These are phyloP conservation scores for Octopus bimaculoides DNA, from an alignment of 1,140 invertebrate species.

Conservation along the genomic window DNA sequence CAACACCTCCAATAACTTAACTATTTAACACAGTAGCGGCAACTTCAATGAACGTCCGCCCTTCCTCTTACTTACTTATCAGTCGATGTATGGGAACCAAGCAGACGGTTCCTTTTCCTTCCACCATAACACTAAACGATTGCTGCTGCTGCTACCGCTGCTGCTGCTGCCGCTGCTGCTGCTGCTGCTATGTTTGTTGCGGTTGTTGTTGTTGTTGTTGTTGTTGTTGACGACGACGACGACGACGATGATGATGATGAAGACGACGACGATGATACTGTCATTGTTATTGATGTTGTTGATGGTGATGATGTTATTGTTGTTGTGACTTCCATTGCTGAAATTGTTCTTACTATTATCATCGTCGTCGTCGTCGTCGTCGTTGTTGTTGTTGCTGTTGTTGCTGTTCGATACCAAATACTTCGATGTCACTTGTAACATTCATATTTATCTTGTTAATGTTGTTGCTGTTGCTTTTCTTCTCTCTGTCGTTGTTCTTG, in stretches of 20 bases:
- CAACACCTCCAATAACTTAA: no score
- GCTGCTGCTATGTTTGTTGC: slow-evolving; percentile 7
- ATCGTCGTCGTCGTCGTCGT: no score
- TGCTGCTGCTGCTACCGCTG: slow-evolving; percentile 8
- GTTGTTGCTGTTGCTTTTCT: no score
- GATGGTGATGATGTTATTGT: slow-evolving; percentile 12
- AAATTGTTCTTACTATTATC: neutral
- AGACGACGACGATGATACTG: slow-evolving; percentile 11
- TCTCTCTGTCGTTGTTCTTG: no score
- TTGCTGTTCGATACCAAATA: no score
- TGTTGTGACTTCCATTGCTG: slow-evolving; percentile 8
- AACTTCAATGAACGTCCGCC: neutral
- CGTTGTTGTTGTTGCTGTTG: neutral
- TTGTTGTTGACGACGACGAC: slow-evolving; percentile 22
- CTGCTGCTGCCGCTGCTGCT: slow-evolving; percentile 2
- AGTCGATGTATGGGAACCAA: slow-evolving; percentile 25
- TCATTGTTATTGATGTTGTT: neutral
- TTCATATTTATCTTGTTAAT: no score
- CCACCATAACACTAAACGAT: slow-evolving; percentile 9
- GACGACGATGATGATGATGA: slow-evolving; percentile 17
- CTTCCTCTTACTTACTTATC: slow-evolving; percentile 14
- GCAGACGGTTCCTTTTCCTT: slow-evolving; percentile 18
- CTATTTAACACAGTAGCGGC: no score
- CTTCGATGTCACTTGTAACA: no score
- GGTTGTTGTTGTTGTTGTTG: slow-evolving; percentile 19